These are phyloP conservation scores for Synanthedon andrenaeformis DNA, from an alignment of 2,888 invertebrate species.

Conservation along the genomic window DNA sequence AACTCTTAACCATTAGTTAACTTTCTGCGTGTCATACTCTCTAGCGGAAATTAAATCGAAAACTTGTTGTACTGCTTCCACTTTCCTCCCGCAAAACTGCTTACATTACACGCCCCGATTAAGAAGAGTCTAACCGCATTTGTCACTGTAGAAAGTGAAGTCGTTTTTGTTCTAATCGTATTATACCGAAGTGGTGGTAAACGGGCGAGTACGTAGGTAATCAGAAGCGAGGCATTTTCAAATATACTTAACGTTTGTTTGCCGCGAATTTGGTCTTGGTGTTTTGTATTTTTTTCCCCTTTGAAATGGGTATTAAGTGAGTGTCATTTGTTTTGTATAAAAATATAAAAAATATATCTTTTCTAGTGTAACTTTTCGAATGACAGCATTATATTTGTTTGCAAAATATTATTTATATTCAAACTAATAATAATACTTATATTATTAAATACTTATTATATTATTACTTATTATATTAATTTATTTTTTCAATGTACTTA, in stretches of 20 bases:
- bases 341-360: too few relatives aligned
- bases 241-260: constrained; percentile 23
- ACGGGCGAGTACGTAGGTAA: constrained; percentile 15
- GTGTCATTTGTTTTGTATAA: neutral
- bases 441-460: too few relatives aligned
- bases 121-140: constrained; percentile 14
- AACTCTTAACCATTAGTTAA: neutral
- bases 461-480: too few relatives aligned
- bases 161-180: constrained; percentile 17
- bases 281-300: neutral
- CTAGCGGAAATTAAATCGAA: constrained; percentile 33
- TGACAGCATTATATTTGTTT: too few relatives aligned
- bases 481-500: too few relatives aligned
- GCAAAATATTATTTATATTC: too few relatives aligned
- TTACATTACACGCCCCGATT: constrained; percentile 27
- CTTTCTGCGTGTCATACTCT: constrained; percentile 18
- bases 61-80: constrained; percentile 32
- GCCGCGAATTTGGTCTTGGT: neutral
- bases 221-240: constrained; percentile 27
- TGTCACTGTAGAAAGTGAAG: constrained; percentile 9
- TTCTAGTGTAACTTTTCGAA: too few relatives aligned
- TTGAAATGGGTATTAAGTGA: neutral
- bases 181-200: constrained; percentile 14
- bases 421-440: too few relatives aligned
- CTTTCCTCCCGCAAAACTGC: constrained; percentile 35